phyloP scores from a whole-genome alignment of 1,140 invertebrate species.

The Drosophila athabasca region DNA sequence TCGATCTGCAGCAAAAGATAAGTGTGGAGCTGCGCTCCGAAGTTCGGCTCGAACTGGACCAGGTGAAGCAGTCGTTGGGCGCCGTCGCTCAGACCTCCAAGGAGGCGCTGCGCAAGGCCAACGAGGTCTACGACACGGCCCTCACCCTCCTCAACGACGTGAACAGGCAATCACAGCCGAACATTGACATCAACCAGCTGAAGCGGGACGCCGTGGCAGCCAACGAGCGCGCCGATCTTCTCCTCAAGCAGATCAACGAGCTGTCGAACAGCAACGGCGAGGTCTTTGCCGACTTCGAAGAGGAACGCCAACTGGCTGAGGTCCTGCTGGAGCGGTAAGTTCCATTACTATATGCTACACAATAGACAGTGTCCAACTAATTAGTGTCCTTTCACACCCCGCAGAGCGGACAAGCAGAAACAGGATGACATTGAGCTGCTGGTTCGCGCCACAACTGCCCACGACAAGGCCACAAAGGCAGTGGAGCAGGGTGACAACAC shows the following conservation, averaged over 20 bases:
- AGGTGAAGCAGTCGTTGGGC: constrained; percentile 87
- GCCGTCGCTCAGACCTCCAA: constrained; percentile 88
- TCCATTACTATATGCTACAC: background rate
- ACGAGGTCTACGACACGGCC: constrained; percentile 91
- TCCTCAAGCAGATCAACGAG: constrained; percentile 67
- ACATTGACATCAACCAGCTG: constrained; percentile 89
- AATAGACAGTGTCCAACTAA: background rate
- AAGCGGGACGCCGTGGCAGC: constrained; percentile 87
- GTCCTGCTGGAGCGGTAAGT: constrained; percentile 87
- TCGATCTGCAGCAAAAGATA: constrained; percentile 91
- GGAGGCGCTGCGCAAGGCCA: constrained; percentile 89
- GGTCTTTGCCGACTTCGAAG: constrained; percentile 66
- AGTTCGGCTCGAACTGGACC: constrained; percentile 85
- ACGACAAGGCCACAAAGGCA: constrained; percentile 91
- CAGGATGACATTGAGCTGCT: constrained; percentile 84
- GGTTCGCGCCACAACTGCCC: constrained; percentile 87
- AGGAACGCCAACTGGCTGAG: constrained; percentile 87
- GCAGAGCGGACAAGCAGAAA: constrained; percentile 79
- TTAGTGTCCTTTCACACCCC: background rate
- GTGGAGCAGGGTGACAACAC: constrained; percentile 93
- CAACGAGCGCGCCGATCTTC: constrained; percentile 84
- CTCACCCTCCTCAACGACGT: constrained; percentile 91
- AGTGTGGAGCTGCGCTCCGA: constrained; percentile 87
- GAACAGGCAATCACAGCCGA: constrained; percentile 89
- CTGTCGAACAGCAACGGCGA: constrained; percentile 68